A percentile compares a stretch with the other conserved stretches of the same genome.
These are phyloP conservation scores for Galeopterus variegatus DNA, from an alignment of 2,113 vertebrate species.

Conservation along the genomic window DNA sequence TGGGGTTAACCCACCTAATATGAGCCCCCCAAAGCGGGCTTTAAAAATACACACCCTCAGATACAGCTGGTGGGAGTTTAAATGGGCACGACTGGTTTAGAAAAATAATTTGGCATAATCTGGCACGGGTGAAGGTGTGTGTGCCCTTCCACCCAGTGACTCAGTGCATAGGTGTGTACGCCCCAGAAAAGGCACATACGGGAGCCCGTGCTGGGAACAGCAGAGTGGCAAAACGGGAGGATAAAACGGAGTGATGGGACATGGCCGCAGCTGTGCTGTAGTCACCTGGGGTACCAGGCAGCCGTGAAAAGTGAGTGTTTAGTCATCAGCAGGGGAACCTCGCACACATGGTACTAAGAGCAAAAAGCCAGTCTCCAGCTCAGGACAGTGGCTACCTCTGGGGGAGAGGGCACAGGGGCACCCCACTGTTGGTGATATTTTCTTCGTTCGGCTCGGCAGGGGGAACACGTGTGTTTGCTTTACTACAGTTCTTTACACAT, in stretches of 20 bases:
- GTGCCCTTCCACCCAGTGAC: accelerated
- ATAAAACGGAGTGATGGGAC: no score
- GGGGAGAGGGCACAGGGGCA: accelerated
- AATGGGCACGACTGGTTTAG: not conserved
- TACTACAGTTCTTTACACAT: no score
- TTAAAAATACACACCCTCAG: not conserved
- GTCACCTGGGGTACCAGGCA: no score
- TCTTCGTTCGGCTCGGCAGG: not conserved
- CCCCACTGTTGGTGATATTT: not conserved
- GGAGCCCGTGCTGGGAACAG: not conserved
- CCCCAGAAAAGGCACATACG: accelerated
- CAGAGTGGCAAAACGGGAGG: no score
- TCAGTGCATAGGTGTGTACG: accelerated
- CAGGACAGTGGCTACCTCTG: not conserved
- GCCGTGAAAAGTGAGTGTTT: not conserved
- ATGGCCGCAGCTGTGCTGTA: no score
- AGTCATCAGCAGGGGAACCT: not conserved
- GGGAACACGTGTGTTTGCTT: not conserved
- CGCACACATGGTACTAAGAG: accelerated
- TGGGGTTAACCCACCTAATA: not conserved
- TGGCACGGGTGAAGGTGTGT: accelerated
- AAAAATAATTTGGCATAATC: not conserved
- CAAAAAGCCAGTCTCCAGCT: not conserved
- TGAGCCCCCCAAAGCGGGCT: not conserved
- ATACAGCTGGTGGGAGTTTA: not conserved